Evolutionary conservation across 2,797 vertebrate genomes (phyloP).

Genomic region (Premnoplex brunnescens): DNA sequence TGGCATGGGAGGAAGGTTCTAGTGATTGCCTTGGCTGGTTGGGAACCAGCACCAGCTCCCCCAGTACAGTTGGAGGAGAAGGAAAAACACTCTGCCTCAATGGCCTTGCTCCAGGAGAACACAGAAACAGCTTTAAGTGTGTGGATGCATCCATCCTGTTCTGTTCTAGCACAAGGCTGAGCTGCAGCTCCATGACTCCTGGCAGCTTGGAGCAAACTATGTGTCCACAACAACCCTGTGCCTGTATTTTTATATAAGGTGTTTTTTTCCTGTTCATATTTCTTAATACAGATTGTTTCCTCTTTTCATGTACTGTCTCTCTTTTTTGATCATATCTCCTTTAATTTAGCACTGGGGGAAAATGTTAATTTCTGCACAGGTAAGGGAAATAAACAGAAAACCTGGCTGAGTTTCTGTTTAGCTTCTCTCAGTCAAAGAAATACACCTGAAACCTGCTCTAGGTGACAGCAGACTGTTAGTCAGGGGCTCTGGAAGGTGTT

Average conservation of each 20-base stretch:
- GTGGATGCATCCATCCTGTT: neutral
- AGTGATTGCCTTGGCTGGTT: neutral
- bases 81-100: neutral
- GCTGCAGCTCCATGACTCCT: neutral
- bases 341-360: neutral
- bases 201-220: fast-evolving
- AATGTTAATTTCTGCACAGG: neutral
- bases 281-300: neutral
- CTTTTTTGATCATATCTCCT: neutral
- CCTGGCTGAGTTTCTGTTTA: neutral
- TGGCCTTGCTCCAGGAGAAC: neutral
- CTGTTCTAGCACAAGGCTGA: neutral
- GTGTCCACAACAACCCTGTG: neutral
- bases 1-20: neutral
- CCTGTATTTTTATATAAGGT: neutral
- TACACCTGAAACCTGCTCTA: neutral
- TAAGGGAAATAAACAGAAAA: slow-evolving; percentile 10
- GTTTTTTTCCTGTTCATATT: neutral
- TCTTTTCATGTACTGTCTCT: neutral
- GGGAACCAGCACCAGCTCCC: neutral
- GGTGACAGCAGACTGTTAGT: neutral
- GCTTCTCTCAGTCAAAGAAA: neutral
- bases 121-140: fast-evolving
- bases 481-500: fast-evolving
- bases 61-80: neutral